Base-by-base conservation (phyloP, 2,888 invertebrate species). In the Plagodis dolabraria region DNA sequence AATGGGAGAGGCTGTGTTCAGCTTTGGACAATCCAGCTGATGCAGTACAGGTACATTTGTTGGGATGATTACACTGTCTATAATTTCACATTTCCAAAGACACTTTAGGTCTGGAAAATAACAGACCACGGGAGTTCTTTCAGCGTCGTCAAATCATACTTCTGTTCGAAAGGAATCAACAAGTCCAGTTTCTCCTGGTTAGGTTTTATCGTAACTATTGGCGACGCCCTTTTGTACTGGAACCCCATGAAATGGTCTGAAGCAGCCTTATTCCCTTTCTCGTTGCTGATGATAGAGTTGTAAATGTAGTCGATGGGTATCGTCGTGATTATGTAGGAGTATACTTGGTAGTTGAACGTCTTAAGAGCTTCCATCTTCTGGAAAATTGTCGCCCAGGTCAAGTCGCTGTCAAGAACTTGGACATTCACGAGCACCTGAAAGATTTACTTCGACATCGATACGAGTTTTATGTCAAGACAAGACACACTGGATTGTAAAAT, bases 81-180 rank as follows among this genome's bases (percentile, higher is more conserved):
- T 22, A 22, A 22, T 22, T 22, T 22, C 4, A 22, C 1, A 22
- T 22, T 22, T 22, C 22, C 22, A 22, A 22, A 38, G 38, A 7
- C 38, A 8, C 6, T 42, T 68, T 73, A 83, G 68, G 79, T 77
- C 42, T 87, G 80, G 61, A 92, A 91, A 53, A 92, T 87, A 5
- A 89, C 91, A 2, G 91, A 89, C 91, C 91, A 92, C 0, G 91
- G 91, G 53, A 92, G 62, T 47, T 82, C 84, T 10, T 72, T 84
- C 22, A 91, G 66, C 44, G 72, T 80, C 0, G 79, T 83, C 10
- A 91, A 82, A 56, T 79, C 75, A 65, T 85, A 92, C 49, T 80
- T 84, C 47, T 65, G 69, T 53, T 84, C 74, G 22, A 86, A 87
- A 0, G 71, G 72, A 6, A 63, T 51, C 7, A 92, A 70, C 1